Evolutionary conservation across 2,797 vertebrate genomes (phyloP).

Genomic region (Harpagifer antarcticus): DNA sequence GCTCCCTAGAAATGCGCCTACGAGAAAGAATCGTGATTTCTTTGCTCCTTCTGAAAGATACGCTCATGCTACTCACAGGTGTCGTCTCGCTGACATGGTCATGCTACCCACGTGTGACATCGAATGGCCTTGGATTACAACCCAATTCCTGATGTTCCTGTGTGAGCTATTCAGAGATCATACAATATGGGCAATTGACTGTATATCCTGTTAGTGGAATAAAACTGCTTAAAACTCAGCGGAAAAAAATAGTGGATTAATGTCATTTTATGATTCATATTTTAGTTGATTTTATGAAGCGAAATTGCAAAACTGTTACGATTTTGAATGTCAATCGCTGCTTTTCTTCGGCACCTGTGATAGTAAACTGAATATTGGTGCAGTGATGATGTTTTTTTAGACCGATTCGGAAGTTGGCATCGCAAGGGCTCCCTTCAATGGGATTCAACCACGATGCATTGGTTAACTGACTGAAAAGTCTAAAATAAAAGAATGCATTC

Average conservation of each 20-base stretch:
- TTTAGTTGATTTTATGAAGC: not conserved
- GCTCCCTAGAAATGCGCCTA: constrained; percentile 30
- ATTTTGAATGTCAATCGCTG: not conserved
- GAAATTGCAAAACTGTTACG: not conserved
- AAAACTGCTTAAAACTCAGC: not conserved
- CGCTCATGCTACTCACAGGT: constrained; percentile 26
- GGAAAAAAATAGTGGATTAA: not conserved
- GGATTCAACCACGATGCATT: not conserved
- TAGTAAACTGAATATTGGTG: not conserved
- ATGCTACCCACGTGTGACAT: constrained; percentile 15
- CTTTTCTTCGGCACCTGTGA: not conserved
- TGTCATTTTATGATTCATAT: not conserved
- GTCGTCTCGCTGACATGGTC: constrained; percentile 15
- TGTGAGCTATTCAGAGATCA: not conserved
- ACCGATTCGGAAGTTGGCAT: no score
- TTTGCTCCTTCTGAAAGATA: constrained; percentile 26
- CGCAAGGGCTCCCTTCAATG: no score
- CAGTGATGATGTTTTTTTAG: no score
- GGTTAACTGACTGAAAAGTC: not conserved
- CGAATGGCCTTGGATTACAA: not conserved
- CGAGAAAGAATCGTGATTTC: constrained; percentile 32
- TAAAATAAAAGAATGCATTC: not conserved
- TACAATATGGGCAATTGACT: not conserved
- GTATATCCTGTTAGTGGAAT: not conserved
- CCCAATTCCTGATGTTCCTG: not conserved